Conservation (phyloP, 2,797 vertebrate species). For the Acanthopagrus latus region DNA sequence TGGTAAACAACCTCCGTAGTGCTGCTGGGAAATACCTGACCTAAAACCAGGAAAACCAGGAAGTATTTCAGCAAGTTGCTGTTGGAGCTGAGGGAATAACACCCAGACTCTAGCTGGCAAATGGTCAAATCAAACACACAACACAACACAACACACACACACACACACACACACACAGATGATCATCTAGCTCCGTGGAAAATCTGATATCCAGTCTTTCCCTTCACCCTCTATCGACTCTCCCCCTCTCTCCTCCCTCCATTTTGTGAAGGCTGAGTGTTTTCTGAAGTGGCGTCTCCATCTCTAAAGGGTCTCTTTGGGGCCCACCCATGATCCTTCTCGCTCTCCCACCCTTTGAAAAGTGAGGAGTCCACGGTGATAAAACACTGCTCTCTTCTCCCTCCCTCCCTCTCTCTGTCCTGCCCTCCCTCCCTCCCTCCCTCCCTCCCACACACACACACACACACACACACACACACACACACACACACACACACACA, state of each 20-base stretch:
- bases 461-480: conserved; percentile 14
- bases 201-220: conserved; percentile 69
- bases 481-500: too few species aligned
- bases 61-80: conserved; percentile 64
- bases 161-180: conserved; percentile 30
- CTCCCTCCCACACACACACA: conserved; percentile 13
- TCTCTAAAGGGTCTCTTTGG: conserved; percentile 71
- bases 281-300: conserved; percentile 75
- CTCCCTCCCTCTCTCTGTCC: background rate
- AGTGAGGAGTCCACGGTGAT: conserved; percentile 77
- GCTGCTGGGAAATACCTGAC: conserved; percentile 62
- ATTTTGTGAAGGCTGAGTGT: conserved; percentile 73
- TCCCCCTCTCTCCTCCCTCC: conserved; percentile 56
- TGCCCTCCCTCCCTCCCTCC: too few species aligned
- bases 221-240: conserved; percentile 65
- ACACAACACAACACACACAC: conserved; percentile 16
- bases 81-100: conserved; percentile 63
- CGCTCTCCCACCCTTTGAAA: conserved; percentile 74
- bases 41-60: conserved; percentile 61
- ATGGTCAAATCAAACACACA: conserved; percentile 73
- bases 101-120: conserved; percentile 69
- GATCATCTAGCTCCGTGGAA: conserved; percentile 56
- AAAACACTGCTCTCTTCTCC: conserved; percentile 51
- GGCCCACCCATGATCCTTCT: conserved; percentile 78
- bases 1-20: conserved; percentile 46